Evolutionary conservation across 2,113 vertebrate genomes (phyloP).

Genomic region (Raja brachyura): DNA sequence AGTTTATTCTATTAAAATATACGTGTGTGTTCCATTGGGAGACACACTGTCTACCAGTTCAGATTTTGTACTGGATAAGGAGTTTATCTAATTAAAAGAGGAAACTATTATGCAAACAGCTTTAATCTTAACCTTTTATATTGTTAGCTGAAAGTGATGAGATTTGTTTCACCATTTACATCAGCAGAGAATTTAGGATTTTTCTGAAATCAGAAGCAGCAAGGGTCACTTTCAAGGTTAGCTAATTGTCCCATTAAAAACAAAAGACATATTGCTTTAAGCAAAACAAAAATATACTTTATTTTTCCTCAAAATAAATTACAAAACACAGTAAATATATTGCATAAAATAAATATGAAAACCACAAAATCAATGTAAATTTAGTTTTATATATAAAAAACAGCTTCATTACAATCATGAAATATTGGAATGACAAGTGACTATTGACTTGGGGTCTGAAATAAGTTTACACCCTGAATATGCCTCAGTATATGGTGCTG

Average conservation of each 20-base stretch:
- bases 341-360: slow-evolving; percentile 19
- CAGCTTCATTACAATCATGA: background rate
- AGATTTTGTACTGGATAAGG: background rate
- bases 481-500: too few species aligned
- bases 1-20: background rate
- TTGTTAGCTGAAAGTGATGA: background rate
- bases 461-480: background rate
- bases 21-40: background rate
- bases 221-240: too few species aligned
- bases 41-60: background rate
- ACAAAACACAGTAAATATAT: background rate
- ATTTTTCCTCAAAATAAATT: background rate
- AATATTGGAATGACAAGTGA: background rate
- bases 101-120: background rate
- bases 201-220: too few species aligned
- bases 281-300: slow-evolving; percentile 17
- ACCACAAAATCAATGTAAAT: background rate
- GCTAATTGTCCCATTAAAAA: too few species aligned
- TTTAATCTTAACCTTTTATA: background rate
- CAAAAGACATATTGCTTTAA: background rate
- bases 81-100: background rate
- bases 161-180: too few species aligned
- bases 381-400: background rate
- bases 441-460: background rate
- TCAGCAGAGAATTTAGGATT: too few species aligned